phyloP scores from a whole-genome alignment of 2,797 vertebrate species.

The Protonibea diacanthus region DNA sequence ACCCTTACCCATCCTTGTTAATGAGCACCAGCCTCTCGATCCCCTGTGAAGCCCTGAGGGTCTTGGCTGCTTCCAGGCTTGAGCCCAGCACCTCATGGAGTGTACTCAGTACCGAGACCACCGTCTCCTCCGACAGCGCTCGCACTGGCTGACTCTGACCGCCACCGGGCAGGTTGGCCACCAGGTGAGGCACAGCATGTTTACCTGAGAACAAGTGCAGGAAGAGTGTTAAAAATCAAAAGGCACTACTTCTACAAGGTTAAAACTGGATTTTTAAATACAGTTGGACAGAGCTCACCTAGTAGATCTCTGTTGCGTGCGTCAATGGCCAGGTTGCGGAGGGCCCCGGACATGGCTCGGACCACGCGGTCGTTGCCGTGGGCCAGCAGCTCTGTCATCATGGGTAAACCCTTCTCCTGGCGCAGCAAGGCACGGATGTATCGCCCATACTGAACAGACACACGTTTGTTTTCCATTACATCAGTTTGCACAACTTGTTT shows the following conservation, averaged over 20 bases:
- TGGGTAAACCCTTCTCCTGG: conserved; percentile 93
- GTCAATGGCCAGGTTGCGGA: conserved; percentile 96
- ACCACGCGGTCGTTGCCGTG: conserved; percentile 93
- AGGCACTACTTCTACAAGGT: background rate
- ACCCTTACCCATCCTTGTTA: conserved; percentile 92
- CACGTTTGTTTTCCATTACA: background rate
- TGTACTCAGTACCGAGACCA: conserved; percentile 93
- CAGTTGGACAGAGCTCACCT: conserved; percentile 79
- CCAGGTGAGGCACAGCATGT: conserved; percentile 92
- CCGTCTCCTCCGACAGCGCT: conserved; percentile 91
- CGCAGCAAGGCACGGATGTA: conserved; percentile 92
- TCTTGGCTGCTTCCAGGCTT: conserved; percentile 93
- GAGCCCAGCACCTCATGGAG: conserved; percentile 93
- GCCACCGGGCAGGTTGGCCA: conserved; percentile 90
- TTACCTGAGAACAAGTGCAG: conserved; percentile 83
- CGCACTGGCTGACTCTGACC: conserved; percentile 91
- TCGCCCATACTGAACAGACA: conserved; percentile 88
- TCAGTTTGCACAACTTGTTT: no score
- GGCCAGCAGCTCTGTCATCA: conserved; percentile 91
- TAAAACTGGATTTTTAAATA: background rate
- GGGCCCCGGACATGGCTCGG: conserved; percentile 93
- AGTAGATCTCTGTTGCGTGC: conserved; percentile 92
- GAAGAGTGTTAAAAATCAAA: background rate
- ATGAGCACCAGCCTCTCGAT: conserved; percentile 96
- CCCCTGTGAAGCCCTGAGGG: conserved; percentile 92